Conservation (phyloP, 1,140 invertebrate genomes). For the Bemisia tabaci region DNA sequence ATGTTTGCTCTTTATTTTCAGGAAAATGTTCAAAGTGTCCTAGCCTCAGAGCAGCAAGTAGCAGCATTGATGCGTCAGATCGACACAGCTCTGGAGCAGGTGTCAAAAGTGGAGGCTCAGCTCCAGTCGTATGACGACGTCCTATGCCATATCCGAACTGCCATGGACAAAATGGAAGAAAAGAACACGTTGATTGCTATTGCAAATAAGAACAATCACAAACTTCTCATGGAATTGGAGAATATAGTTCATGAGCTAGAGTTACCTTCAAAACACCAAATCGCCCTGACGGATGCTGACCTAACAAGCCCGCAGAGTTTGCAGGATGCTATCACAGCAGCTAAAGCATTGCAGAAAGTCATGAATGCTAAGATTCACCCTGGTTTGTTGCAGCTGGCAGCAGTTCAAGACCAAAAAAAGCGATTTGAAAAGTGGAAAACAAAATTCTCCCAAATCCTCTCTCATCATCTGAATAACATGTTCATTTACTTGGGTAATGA, state of each 20-base stretch:
- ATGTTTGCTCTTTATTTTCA: conserved; percentile 26
- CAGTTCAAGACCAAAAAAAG: conserved; percentile 77
- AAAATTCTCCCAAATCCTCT: conserved; percentile 71
- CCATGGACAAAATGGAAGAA: conserved; percentile 80
- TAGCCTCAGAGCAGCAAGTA: conserved; percentile 71
- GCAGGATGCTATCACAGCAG: conserved; percentile 61
- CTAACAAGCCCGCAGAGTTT: conserved; percentile 53
- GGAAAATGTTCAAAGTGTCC: conserved; percentile 74
- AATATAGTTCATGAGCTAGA: conserved; percentile 65
- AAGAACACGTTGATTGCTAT: conserved; percentile 81
- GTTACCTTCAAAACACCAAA: conserved; percentile 51
- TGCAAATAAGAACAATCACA: conserved; percentile 69
- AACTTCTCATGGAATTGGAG: conserved; percentile 62
- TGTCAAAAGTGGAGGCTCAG: conserved; percentile 56
- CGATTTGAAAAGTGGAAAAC: conserved; percentile 67
- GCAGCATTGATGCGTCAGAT: conserved; percentile 71
- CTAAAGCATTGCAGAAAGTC: conserved; percentile 60
- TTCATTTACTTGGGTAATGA: conserved; percentile 75
- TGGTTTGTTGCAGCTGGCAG: conserved; percentile 50
- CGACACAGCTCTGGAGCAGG: conserved; percentile 62
- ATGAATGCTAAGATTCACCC: conserved; percentile 55
- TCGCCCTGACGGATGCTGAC: conserved; percentile 57
- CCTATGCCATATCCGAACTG: conserved; percentile 63
- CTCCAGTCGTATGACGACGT: conserved; percentile 65
- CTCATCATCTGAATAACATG: conserved; percentile 79